These are phyloP conservation scores for Diceros bicornis DNA, from an alignment of 2,797 vertebrate species.

Conservation along the genomic window DNA sequence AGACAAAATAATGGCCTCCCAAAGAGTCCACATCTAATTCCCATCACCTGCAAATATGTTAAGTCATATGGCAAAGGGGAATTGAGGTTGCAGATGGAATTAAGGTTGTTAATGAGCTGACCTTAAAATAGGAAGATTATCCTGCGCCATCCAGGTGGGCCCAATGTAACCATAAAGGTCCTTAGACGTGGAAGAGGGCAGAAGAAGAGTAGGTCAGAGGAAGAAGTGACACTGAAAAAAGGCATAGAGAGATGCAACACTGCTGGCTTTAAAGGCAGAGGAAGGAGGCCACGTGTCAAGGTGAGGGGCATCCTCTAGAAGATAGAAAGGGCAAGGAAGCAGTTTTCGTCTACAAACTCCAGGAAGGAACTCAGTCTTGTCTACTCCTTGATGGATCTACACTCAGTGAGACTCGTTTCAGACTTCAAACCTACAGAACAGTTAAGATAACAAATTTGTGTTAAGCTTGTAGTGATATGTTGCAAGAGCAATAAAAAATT, in stretches of 20 bases:
- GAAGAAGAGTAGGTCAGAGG: neutral
- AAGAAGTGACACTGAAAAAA: neutral
- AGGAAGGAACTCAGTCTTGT: neutral
- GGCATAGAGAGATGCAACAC: neutral
- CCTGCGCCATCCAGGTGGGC: too few relatives aligned
- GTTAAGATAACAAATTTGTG: neutral
- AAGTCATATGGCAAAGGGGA: neutral
- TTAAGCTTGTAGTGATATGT: neutral
- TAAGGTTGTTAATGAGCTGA: neutral
- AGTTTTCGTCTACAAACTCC: neutral
- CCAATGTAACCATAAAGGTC: neutral
- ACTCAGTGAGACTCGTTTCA: neutral
- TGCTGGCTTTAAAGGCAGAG: neutral
- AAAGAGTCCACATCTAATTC: neutral
- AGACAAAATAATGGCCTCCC: neutral
- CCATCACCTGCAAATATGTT: neutral
- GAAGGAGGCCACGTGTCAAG: neutral
- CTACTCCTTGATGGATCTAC: neutral
- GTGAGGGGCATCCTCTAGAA: neutral
- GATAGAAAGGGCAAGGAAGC: neutral
- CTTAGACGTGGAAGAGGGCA: neutral
- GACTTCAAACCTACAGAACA: neutral
- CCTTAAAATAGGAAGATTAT: neutral
- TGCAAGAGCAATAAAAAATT: neutral
- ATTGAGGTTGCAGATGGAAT: neutral